Conservation (phyloP, 2,797 vertebrate genomes). For the Ptychobarbus kaznakovi region DNA sequence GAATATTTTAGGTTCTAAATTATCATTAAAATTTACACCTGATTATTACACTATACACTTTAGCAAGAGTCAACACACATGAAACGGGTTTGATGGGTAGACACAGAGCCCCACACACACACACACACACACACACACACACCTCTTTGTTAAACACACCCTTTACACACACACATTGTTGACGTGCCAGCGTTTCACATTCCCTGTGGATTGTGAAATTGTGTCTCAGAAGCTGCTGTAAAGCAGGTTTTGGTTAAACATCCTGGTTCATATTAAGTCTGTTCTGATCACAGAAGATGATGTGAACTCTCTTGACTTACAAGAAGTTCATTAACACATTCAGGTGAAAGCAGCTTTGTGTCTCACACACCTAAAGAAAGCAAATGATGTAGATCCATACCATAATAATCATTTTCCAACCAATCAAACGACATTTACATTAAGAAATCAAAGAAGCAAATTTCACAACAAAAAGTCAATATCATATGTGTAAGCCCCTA, state of each 20-base stretch:
- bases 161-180: conserved; percentile 30
- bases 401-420: not conserved
- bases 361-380: not conserved
- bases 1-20: not conserved
- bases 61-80: not conserved
- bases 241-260: not conserved
- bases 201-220: not conserved
- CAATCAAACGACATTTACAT: not conserved
- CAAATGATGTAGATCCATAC: not conserved
- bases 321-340: not conserved
- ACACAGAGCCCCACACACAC: not conserved
- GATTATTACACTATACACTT: not conserved
- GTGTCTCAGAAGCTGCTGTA: not conserved
- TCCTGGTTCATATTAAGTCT: conserved; percentile 12
- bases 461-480: not conserved
- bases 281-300: not conserved
- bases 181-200: not conserved
- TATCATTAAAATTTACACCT: not conserved
- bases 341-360: not conserved
- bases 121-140: conserved; percentile 35
- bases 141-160: conserved; percentile 43
- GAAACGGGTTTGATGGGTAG: not conserved
- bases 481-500: not conserved
- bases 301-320: not conserved
- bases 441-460: not conserved